Conservation (phyloP, 2,113 vertebrate genomes). For the Ploceus nigricollis region DNA sequence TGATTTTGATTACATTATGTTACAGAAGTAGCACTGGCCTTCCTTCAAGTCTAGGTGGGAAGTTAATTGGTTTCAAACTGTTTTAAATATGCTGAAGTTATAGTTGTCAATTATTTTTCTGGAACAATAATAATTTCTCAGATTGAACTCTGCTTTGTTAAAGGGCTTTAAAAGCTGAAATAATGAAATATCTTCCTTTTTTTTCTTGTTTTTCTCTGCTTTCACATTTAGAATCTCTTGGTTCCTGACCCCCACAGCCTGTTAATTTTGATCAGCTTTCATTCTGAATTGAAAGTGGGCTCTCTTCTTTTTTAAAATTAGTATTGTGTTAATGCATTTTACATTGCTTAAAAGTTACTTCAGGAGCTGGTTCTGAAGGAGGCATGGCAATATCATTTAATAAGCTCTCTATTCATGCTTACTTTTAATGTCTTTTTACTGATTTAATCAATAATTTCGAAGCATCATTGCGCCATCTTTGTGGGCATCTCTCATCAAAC, state of each 20-base stretch:
- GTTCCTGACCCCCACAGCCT: conserved; percentile 27
- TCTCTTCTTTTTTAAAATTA: background rate
- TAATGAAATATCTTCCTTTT: background rate
- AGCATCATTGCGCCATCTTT: background rate
- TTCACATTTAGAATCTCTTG: conserved; percentile 25
- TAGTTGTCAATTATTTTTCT: conserved; percentile 57
- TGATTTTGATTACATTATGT: conserved; percentile 40
- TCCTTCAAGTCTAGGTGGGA: conserved; percentile 69
- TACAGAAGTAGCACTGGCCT: conserved; percentile 45
- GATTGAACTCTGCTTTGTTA: conserved; percentile 41
- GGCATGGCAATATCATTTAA: background rate
- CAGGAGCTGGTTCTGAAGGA: background rate
- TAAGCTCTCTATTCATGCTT: background rate
- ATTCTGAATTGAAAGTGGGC: background rate
- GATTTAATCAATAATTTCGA: conserved; percentile 36
- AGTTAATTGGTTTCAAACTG: conserved; percentile 70
- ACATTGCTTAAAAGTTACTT: background rate
- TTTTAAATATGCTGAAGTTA: conserved; percentile 62
- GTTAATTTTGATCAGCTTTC: conserved; percentile 57
- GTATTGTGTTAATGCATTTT: conserved; percentile 17
- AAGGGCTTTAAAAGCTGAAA: conserved; percentile 13
- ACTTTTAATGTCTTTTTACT: conserved; percentile 27
- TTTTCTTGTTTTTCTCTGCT: background rate
- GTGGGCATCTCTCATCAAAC: background rate
- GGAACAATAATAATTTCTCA: conserved; percentile 47